These are phyloP conservation scores for Lordiphosa stackelbergi DNA, from an alignment of 1,140 invertebrate genomes.

Conservation along the genomic window DNA sequence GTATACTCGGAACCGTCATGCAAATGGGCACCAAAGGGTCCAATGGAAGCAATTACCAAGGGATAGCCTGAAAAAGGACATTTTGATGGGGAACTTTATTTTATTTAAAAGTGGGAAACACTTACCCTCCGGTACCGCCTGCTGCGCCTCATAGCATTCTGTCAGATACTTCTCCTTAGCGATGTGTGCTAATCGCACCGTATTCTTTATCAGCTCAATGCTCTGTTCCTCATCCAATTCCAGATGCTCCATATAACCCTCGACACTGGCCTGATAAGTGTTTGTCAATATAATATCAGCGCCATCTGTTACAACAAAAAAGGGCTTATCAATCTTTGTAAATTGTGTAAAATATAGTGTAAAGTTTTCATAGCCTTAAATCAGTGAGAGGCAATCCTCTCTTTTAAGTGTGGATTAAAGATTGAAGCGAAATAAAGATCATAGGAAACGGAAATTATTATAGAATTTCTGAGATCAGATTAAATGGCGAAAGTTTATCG, in stretches of 20 bases:
- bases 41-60: constrained; percentile 89
- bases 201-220: constrained; percentile 83
- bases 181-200: constrained; percentile 82
- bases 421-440: no score
- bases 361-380: background rate
- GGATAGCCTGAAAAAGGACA: constrained; percentile 71
- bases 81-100: background rate
- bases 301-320: constrained; percentile 80
- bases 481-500: no score
- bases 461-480: no score
- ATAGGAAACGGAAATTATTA: no score
- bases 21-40: constrained; percentile 92
- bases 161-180: constrained; percentile 71
- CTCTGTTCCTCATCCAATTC: constrained; percentile 82
- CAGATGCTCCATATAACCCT: constrained; percentile 86
- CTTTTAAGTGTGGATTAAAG: no score
- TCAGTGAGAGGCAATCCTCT: no score
- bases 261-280: constrained; percentile 92
- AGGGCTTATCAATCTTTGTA: background rate
- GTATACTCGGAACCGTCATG: constrained; percentile 94
- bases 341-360: constrained; percentile 10
- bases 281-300: constrained; percentile 91
- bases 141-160: constrained; percentile 60
- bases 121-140: constrained; percentile 51
- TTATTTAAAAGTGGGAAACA: background rate